Evolutionary conservation across 2,113 vertebrate genomes (phyloP), one percentile per base, ranked within the genome.

Genomic region (Chaetorhynchus papuensis): DNA sequence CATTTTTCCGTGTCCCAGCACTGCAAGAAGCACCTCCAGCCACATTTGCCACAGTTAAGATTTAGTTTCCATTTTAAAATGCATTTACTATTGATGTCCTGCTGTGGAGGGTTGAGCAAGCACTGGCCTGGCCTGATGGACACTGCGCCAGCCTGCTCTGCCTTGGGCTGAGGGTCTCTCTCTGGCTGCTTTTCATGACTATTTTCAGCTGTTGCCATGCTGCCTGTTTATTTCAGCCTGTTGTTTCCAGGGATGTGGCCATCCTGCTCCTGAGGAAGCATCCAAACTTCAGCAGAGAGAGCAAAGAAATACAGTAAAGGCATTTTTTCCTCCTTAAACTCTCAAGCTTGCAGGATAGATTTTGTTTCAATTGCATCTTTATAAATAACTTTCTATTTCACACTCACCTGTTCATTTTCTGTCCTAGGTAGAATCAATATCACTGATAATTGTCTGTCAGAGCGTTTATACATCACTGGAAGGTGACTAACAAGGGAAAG

Each of bases 391-490:
- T 82, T 66, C 70, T 85, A 23, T 93, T 94, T 91, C 10, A 3
- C 33, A 56, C 35, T 87, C 82, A 87, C 90, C 93, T 94, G 72
- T 90, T 91, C 37, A 31, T 96, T 96, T 94, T 83, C 84, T 96
- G 65, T 60, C 70, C 86, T 92, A 78, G 47, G 68, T 92, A 83
- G 77, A 94, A 93, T 96, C 90, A 85, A 74, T 93, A 95, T 70
- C 84, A 74, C 60, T 1, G 26, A 72, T 91, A 93, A 96, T 89
- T 90, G 89, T 91, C 81, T 90, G 78, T 90, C 87, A 92, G 79
- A 69, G 65, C 7, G 0, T 88, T 96, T 66, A 64, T 72, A 83
- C 61, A 86, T 93, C 90, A 78, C 53, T 82, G 42, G 24, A 92
- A 89, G 37, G 37, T 85, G 78, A 88, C 52, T 77, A 97, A 93